Evolutionary conservation across 2,888 invertebrate genomes (phyloP), one percentile per base, ranked within the genome.

Genomic region (Melieria crassipennis): DNA sequence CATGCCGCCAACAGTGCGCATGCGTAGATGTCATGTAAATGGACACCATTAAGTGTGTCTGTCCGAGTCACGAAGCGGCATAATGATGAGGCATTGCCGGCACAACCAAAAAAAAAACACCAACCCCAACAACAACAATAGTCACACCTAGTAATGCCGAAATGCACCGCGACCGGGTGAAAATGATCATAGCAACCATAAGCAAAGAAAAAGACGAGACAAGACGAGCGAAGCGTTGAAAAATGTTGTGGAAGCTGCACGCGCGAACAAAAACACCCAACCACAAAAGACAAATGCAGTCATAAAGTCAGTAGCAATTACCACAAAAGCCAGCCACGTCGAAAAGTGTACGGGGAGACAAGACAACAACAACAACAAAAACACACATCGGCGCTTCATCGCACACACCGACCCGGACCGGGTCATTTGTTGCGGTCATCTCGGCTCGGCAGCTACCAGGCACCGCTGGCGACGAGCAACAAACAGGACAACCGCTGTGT

Each of bases 261-360:
- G 30, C 30, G 30, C 30, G 30, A 30, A 30, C 30, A 30, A 30
- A 30, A 30, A 30, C 30, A 30, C 30, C 30, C 56, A 6, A 13
- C 4, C 58, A 43, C 42, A 9, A 58, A 45, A 43, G 66, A 58
- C 58, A 58, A 66, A 66, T 66, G 66, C 70, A 77, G 75, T 76
- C 75, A 76, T 72, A 76, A 77, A 78, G 76, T 78, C 78, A 78
- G 78, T 76, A 75, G 76, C 75, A 76, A 77, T 76, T 77, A 76
- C 70, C 69, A 65, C 69, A 75, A 71, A 64, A 71, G 55, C 50
- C 66, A 56, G 30, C 65, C 11, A 16, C 57, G 16, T 30, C 46
- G 7, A 46, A 30, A 11, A 43, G 43, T 58, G 30, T 30, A 1
- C 30, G 30, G 30, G 30, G 3, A 30, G 30, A 58, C 42, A 55